These are phyloP conservation scores for Galleria mellonella DNA, from an alignment of 1,140 invertebrate species.

Conservation along the genomic window DNA sequence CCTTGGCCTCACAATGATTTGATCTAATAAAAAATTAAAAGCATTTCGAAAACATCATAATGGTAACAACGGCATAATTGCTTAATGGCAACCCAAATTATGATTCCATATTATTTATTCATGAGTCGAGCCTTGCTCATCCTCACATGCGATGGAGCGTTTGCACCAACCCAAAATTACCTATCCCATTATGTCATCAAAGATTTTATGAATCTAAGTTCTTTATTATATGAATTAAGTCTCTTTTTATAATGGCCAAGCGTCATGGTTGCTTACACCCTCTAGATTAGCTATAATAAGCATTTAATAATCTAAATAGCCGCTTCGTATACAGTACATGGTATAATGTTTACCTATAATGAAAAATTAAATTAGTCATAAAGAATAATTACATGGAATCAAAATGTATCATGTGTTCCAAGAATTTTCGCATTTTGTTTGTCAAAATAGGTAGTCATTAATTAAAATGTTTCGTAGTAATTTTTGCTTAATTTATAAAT, in stretches of 20 bases:
- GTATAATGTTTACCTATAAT: no score
- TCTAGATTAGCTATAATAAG: conserved; percentile 47
- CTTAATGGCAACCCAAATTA: conserved; percentile 65
- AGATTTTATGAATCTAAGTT: conserved; percentile 61
- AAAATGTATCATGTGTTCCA: no score
- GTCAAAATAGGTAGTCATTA: no score
- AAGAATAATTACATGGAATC: no score
- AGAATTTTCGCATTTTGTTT: no score
- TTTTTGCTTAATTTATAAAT: no score
- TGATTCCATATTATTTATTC: conserved; percentile 69
- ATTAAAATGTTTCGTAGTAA: no score
- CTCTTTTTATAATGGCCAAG: conserved; percentile 38
- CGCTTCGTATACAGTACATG: no score
- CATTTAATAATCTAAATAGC: conserved; percentile 19
- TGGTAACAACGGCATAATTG: conserved; percentile 67
- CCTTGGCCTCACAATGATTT: conserved; percentile 55
- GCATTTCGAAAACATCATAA: conserved; percentile 68
- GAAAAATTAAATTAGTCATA: no score
- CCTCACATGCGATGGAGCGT: conserved; percentile 38
- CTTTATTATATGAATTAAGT: conserved; percentile 51
- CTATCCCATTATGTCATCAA: conserved; percentile 68
- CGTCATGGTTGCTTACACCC: conserved; percentile 50
- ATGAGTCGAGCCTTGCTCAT: conserved; percentile 40
- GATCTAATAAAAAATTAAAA: conserved; percentile 71
- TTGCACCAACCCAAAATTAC: conserved; percentile 56